These are phyloP conservation scores for Drosophila rhopaloa DNA, from an alignment of 1,140 invertebrate species.

Conservation along the genomic window DNA sequence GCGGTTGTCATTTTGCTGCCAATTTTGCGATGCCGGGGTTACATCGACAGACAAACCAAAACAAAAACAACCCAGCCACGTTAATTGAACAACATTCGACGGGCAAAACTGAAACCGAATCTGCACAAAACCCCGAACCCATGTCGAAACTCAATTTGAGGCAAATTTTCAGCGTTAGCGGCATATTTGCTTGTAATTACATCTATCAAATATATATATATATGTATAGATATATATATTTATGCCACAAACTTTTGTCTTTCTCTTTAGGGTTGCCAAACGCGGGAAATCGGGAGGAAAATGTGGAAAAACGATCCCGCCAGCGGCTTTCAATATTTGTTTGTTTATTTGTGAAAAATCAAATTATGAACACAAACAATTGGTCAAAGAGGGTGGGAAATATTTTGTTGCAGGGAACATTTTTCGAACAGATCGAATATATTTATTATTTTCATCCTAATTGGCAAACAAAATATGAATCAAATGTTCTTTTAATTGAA, in stretches of 20 bases:
- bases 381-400: background rate
- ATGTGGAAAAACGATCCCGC: slow-evolving; percentile 20
- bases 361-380: slow-evolving; percentile 35
- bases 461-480: too few species aligned
- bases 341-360: slow-evolving; percentile 58
- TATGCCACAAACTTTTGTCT: slow-evolving; percentile 29
- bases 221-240: background rate
- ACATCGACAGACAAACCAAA: slow-evolving; percentile 60
- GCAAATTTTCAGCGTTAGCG: slow-evolving; percentile 63
- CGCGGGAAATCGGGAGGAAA: slow-evolving; percentile 1
- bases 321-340: slow-evolving; percentile 66
- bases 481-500: too few species aligned
- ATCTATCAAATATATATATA: slow-evolving; percentile 63
- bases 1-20: slow-evolving; percentile 65
- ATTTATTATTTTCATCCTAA: too few species aligned
- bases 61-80: slow-evolving; percentile 69
- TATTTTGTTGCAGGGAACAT: background rate
- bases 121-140: slow-evolving; percentile 8
- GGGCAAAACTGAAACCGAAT: slow-evolving; percentile 24
- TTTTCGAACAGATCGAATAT: background rate
- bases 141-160: slow-evolving; percentile 65
- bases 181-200: slow-evolving; percentile 78
- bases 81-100: slow-evolving; percentile 81
- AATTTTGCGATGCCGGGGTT: slow-evolving; percentile 3
- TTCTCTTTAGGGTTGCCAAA: slow-evolving; percentile 1